Conservation (phyloP, 2,113 vertebrate genomes). For the Phyllopteryx taeniolatus region DNA sequence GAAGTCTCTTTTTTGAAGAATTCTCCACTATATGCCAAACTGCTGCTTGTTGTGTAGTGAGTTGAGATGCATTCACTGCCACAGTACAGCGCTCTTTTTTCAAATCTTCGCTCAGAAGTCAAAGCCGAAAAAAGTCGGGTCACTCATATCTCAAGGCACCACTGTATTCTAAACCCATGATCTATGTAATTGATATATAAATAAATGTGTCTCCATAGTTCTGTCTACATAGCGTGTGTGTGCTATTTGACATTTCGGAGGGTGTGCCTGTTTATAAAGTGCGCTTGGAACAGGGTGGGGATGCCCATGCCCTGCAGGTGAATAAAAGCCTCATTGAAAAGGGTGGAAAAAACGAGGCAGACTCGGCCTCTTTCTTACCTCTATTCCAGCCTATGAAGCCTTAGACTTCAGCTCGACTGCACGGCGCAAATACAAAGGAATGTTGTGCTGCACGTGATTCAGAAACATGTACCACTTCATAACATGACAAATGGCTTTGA, state of each 20-base stretch:
- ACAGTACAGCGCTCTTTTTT: neutral
- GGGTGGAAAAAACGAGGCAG: slow-evolving; percentile 37
- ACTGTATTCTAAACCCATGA: neutral
- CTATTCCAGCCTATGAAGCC: slow-evolving; percentile 18
- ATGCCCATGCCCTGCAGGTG: slow-evolving; percentile 50
- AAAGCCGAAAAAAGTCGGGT: neutral
- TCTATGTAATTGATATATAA: neutral
- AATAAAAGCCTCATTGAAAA: slow-evolving; percentile 70
- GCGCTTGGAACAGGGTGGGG: slow-evolving; percentile 65
- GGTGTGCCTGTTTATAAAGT: slow-evolving; percentile 66
- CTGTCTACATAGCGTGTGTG: slow-evolving; percentile 22
- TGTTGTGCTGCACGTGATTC: slow-evolving; percentile 20
- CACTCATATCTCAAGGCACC: no score
- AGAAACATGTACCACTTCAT: slow-evolving; percentile 17
- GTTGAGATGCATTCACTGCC: neutral
- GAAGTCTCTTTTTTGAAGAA: no score
- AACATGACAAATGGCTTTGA: slow-evolving; percentile 15
- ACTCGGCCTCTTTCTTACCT: slow-evolving; percentile 18
- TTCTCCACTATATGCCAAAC: neutral
- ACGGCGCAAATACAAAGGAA: slow-evolving; percentile 18
- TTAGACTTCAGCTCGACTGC: slow-evolving; percentile 52
- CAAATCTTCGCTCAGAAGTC: neutral
- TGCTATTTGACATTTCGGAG: slow-evolving; percentile 35
- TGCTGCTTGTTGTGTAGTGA: neutral
- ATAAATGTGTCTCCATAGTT: neutral